Conservation (phyloP, 2,797 vertebrate species). For the Emys orbicularis region DNA sequence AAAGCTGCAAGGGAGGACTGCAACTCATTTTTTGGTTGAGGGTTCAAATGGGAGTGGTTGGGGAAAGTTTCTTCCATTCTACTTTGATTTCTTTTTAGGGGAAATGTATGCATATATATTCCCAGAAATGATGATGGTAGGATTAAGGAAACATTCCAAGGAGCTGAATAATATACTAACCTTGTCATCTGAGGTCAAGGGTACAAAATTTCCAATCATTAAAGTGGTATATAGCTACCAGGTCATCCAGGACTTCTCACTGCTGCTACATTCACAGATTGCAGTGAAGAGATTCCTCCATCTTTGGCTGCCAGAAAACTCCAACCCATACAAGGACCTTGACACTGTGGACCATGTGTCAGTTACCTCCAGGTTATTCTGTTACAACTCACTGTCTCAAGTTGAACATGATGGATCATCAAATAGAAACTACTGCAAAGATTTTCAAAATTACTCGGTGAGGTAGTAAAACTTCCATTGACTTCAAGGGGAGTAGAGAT, state of each 20-base stretch:
- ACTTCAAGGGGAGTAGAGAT: neutral
- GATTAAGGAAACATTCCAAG: neutral
- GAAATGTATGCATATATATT: neutral
- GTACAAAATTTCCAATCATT: fast-evolving
- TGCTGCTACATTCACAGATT: neutral
- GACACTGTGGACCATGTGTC: neutral
- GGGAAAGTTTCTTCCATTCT: neutral
- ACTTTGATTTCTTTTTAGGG: neutral
- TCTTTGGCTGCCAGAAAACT: neutral
- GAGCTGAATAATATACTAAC: neutral
- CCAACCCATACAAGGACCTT: neutral
- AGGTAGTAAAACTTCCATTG: neutral
- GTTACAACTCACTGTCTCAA: neutral
- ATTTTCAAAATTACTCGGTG: neutral
- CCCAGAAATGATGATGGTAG: neutral
- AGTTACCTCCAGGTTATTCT: neutral
- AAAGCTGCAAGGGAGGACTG: neutral
- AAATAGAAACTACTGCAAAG: neutral
- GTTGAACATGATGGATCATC: neutral
- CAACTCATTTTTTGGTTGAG: neutral
- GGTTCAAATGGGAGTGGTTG: neutral
- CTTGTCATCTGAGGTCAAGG: neutral
- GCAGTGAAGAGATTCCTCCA: neutral
- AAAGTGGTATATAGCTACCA: neutral
- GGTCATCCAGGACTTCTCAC: neutral